A percentile compares a stretch with the other conserved stretches of the same genome.
Conservation (phyloP, 2,797 vertebrate genomes). For the Holocentrus rufus region DNA sequence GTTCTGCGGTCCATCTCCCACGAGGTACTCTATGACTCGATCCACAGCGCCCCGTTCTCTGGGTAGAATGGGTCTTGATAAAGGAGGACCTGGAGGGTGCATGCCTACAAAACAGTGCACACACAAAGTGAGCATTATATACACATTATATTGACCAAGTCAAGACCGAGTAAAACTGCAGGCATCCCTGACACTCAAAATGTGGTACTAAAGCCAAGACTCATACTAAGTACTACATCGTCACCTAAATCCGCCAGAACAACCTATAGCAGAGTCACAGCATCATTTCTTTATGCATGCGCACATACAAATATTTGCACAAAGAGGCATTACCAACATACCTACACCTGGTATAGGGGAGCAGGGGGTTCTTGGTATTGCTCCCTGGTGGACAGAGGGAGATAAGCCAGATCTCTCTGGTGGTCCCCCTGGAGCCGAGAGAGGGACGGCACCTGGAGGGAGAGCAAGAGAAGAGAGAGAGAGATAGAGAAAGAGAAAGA, state of each 20-base stretch:
- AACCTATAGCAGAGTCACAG: background rate
- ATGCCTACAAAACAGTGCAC: conserved; percentile 79
- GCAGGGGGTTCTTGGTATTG: conserved; percentile 83
- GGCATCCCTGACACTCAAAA: too few relatives aligned
- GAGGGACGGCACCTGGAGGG: conserved; percentile 74
- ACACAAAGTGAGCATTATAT: background rate
- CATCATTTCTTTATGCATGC: background rate
- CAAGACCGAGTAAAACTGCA: too few relatives aligned
- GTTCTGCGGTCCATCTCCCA: conserved; percentile 98
- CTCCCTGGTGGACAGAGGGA: conserved; percentile 74
- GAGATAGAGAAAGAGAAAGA: background rate
- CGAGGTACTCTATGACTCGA: conserved; percentile 94
- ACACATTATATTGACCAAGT: background rate
- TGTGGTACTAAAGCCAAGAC: too few relatives aligned
- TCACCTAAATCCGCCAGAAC: too few relatives aligned
- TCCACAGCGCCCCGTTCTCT: conserved; percentile 91
- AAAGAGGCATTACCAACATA: conserved; percentile 69
- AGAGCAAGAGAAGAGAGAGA: conserved; percentile 38
- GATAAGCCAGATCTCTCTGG: conserved; percentile 81
- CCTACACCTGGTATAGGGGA: conserved; percentile 90
- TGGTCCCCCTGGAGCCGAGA: conserved; percentile 88
- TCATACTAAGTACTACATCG: too few relatives aligned
- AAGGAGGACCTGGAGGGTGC: conserved; percentile 93
- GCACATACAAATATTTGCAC: background rate
- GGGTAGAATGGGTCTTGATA: conserved; percentile 92